These are phyloP conservation scores for Phragmatobia fuliginosa DNA, from an alignment of 2,888 invertebrate genomes.

Conservation along the genomic window DNA sequence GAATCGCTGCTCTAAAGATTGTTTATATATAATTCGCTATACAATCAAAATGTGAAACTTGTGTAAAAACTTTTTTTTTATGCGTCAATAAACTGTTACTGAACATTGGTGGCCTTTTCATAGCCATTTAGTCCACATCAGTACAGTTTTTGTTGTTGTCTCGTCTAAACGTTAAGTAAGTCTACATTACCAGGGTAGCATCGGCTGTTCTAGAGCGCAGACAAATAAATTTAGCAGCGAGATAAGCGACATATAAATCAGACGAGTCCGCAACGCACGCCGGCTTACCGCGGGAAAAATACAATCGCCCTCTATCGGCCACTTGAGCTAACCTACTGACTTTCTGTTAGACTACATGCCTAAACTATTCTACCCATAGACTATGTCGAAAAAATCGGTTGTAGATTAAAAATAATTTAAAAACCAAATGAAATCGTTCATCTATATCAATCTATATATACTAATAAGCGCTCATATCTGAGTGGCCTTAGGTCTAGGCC, in stretches of 20 bases:
- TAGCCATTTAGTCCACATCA: not conserved
- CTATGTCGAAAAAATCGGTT: not conserved
- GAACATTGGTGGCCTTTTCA: not conserved
- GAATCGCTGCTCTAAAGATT: too few species aligned
- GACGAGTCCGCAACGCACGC: conserved; percentile 58
- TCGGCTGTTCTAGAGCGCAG: conserved; percentile 75
- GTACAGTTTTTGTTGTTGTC: not conserved
- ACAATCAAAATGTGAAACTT: too few species aligned
- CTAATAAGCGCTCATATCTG: too few species aligned
- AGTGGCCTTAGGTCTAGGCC: too few species aligned
- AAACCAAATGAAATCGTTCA: not conserved
- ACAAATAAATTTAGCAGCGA: conserved; percentile 83
- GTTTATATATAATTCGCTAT: too few species aligned
- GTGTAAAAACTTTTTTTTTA: too few species aligned
- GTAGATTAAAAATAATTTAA: not conserved
- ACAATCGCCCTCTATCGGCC: conserved; percentile 21
- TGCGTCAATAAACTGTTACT: too few species aligned
- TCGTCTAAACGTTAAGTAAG: conserved; percentile 51
- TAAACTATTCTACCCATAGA: not conserved
- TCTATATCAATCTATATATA: too few species aligned
- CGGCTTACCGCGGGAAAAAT: conserved; percentile 62
- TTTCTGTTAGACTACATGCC: conserved; percentile 12
- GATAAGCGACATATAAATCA: conserved; percentile 85
- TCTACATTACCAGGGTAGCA: conserved; percentile 62
- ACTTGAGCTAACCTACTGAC: conserved; percentile 44